These are phyloP conservation scores for Scleropages formosus DNA, from an alignment of 2,797 vertebrate genomes.

Conservation along the genomic window DNA sequence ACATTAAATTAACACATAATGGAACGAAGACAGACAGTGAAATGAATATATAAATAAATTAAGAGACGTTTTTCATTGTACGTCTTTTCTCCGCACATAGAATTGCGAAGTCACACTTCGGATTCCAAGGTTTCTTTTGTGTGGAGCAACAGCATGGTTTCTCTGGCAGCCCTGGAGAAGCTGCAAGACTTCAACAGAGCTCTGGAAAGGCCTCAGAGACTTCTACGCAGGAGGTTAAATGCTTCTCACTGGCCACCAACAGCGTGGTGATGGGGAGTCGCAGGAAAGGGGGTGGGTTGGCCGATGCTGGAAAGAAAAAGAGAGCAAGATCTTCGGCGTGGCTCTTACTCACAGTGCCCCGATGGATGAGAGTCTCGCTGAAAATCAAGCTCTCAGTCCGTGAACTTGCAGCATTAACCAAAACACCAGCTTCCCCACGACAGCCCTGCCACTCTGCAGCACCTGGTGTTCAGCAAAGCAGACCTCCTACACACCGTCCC, in stretches of 20 bases:
- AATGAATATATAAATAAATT: neutral
- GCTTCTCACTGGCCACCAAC: neutral
- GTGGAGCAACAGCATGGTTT: neutral
- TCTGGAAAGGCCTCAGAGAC: neutral
- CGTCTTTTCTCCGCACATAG: too few species aligned
- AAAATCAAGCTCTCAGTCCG: neutral
- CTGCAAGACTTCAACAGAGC: neutral
- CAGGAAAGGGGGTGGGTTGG: neutral
- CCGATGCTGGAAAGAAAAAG: neutral
- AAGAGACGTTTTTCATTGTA: too few species aligned
- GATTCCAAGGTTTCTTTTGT: neutral
- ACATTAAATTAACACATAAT: neutral
- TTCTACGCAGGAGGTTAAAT: too few species aligned
- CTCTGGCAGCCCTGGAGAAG: neutral
- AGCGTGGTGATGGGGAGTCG: neutral
- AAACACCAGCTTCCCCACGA: conserved; percentile 15
- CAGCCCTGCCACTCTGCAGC: conserved; percentile 27
- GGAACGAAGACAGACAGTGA: neutral
- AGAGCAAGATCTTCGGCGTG: neutral
- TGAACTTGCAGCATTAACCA: neutral
- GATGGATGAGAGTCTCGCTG: neutral
- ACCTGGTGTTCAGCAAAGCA: conserved; percentile 33
- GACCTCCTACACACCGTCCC: conserved; percentile 36
- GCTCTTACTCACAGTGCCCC: neutral
- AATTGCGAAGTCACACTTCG: too few species aligned